Evolutionary conservation across 2,888 invertebrate genomes (phyloP).

Genomic region (Malthinus seriepunctatus): DNA sequence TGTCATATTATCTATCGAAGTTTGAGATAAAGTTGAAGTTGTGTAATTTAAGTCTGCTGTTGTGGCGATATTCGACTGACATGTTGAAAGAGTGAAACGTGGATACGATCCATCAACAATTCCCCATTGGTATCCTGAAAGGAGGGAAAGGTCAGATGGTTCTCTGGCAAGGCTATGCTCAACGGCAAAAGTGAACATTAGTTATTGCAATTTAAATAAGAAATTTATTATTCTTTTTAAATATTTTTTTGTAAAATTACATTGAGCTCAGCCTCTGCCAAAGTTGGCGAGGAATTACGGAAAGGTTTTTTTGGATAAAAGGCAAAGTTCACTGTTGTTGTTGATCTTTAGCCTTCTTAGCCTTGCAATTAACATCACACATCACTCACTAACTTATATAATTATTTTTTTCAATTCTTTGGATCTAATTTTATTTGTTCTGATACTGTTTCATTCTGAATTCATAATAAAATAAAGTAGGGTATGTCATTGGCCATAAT

Average conservation of each 20-base stretch:
- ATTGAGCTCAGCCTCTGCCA: conserved; percentile 52
- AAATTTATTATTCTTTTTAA: conserved; percentile 8
- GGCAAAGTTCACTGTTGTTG: conserved; percentile 46
- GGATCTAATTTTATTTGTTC: background rate
- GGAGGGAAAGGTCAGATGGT: conserved; percentile 40
- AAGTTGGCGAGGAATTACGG: conserved; percentile 29
- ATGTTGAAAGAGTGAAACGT: conserved; percentile 64
- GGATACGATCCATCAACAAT: conserved; percentile 80
- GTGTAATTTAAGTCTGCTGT: conserved; percentile 51
- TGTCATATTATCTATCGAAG: conserved; percentile 24
- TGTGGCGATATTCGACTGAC: conserved; percentile 59
- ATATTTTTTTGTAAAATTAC: conserved; percentile 22
- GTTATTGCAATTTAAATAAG: conserved; percentile 10
- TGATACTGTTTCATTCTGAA: background rate
- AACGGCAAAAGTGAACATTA: conserved; percentile 51
- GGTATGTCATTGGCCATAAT: no score
- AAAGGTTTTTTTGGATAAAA: conserved; percentile 30
- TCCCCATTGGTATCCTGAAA: conserved; percentile 81
- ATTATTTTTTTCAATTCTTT: background rate
- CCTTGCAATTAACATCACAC: conserved; percentile 15
- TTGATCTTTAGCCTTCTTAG: conserved; percentile 40
- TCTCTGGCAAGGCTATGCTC: conserved; percentile 50
- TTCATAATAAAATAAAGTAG: no score
- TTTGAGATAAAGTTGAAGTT: conserved; percentile 36
- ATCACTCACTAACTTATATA: conserved; percentile 2